phyloP scores from a whole-genome alignment of 2,888 invertebrate species.

The Autographa pulchrina region DNA sequence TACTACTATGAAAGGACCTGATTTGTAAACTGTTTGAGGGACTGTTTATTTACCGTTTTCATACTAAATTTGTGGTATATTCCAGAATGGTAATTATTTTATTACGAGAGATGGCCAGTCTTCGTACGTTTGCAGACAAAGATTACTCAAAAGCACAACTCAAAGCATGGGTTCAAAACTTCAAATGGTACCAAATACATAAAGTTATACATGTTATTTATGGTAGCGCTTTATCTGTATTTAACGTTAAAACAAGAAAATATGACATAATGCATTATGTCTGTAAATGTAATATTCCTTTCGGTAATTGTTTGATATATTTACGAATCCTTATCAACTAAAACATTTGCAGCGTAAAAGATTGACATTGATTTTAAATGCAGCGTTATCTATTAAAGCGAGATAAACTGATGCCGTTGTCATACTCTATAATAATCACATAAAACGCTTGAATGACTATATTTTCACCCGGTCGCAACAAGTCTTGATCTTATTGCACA shows the following conservation, averaged over 20 bases:
- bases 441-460: conserved; percentile 49
- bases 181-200: no score
- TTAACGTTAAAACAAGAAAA: neutral
- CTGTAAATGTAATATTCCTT: no score
- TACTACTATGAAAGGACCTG: conserved; percentile 6
- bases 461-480: conserved; percentile 52
- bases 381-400: neutral
- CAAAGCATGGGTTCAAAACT: no score
- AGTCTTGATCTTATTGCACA: conserved; percentile 51
- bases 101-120: no score
- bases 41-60: neutral
- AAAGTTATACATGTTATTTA: no score
- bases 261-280: neutral
- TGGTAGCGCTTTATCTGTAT: no score
- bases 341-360: neutral
- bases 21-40: neutral
- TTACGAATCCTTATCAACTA: neutral
- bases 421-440: conserved; percentile 37
- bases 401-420: conserved; percentile 9
- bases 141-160: no score
- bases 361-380: neutral
- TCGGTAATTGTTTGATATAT: no score
- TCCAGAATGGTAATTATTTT: no score
- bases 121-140: no score
- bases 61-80: no score